Conservation (phyloP, 2,888 invertebrate genomes). For the Odontomyia ornata region DNA sequence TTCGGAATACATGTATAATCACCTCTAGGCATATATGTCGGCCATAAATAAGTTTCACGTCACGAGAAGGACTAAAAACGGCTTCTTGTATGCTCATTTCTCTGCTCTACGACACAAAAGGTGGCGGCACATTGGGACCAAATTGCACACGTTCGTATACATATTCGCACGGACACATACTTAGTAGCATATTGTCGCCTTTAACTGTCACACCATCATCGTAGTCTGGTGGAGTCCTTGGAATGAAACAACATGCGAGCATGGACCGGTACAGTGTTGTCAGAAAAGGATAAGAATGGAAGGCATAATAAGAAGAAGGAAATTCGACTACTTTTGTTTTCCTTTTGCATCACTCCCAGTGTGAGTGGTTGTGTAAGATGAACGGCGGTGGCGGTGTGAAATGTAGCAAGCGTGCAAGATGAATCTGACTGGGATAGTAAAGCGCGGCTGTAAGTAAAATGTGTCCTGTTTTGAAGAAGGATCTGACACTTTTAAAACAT, state of each 20-base stretch:
- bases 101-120: constrained; percentile 1
- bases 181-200: background rate
- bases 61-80: constrained; percentile 41
- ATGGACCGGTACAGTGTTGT: background rate
- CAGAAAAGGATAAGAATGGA: background rate
- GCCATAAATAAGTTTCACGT: constrained; percentile 44
- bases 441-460: constrained; percentile 13
- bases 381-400: background rate
- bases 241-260: constrained; percentile 5
- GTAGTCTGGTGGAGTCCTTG: background rate
- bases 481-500: constrained; percentile 51
- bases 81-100: constrained; percentile 28
- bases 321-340: constrained; percentile 31
- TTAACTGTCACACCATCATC: background rate
- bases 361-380: background rate
- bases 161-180: background rate
- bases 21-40: constrained; percentile 42
- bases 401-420: background rate
- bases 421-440: background rate
- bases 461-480: constrained; percentile 40
- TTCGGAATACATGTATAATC: constrained; percentile 35
- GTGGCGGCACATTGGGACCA: background rate
- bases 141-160: background rate
- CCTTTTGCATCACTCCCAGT: background rate
- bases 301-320: background rate